Conservation (phyloP, 2,113 vertebrate genomes). For the Bucco capensis region DNA sequence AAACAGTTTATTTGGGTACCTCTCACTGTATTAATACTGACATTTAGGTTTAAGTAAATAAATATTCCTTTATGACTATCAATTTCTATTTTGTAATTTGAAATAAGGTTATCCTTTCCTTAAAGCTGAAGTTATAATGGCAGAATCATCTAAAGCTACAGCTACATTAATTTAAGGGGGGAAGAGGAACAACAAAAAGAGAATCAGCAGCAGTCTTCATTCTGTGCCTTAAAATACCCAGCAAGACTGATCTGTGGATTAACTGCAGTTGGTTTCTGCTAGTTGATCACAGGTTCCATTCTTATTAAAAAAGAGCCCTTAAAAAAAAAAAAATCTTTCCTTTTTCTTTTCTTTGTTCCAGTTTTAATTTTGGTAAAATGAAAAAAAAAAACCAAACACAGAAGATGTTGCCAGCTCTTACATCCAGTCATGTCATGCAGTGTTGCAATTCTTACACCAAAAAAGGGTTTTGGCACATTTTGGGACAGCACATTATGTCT, state of each 20-base stretch:
- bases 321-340: not conserved
- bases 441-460: not conserved
- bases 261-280: not conserved
- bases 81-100: not conserved
- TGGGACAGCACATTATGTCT: not conserved
- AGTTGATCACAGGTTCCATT: not conserved
- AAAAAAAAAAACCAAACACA: not conserved
- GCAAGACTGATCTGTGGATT: not conserved
- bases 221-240: not conserved
- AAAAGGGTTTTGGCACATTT: not conserved
- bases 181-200: not conserved
- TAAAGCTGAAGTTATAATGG: not conserved
- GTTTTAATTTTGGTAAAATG: not conserved
- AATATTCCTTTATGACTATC: not conserved
- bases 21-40: not conserved
- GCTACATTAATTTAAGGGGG: not conserved
- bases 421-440: not conserved
- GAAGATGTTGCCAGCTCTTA: not conserved
- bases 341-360: not conserved
- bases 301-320: not conserved
- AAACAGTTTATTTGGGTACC: not conserved
- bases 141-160: not conserved
- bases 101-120: not conserved
- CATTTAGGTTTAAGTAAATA: not conserved
- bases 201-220: not conserved